Conservation (phyloP, 2,113 vertebrate genomes). For the Zapus hudsonius region DNA sequence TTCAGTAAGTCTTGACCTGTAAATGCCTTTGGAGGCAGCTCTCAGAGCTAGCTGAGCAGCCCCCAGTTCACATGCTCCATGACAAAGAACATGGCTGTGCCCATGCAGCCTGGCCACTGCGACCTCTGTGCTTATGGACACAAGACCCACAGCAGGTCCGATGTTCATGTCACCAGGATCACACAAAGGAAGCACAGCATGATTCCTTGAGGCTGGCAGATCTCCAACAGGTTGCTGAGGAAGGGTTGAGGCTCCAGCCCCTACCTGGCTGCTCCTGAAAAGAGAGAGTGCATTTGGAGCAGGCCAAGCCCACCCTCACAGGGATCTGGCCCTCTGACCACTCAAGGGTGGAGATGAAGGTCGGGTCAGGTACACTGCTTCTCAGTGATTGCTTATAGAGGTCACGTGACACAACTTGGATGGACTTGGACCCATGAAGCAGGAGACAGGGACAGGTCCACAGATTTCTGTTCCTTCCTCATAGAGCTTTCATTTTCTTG, state of each 20-base stretch:
- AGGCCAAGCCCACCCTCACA: neutral
- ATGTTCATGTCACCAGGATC: neutral
- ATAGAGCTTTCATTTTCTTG: neutral
- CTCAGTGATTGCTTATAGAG: neutral
- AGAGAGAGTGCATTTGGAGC: neutral
- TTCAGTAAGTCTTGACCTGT: neutral
- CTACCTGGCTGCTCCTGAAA: neutral
- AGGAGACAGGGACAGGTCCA: neutral
- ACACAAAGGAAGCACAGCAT: neutral
- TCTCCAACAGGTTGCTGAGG: neutral
- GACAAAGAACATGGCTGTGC: neutral
- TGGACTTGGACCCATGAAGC: neutral
- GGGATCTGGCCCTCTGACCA: neutral
- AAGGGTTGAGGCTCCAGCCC: neutral
- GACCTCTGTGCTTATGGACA: neutral
- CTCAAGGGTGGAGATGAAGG: neutral
- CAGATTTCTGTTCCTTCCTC: neutral
- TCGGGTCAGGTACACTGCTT: neutral
- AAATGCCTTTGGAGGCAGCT: neutral
- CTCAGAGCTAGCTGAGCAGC: neutral
- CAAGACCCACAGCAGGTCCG: neutral
- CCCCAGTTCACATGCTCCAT: neutral
- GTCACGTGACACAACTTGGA: neutral
- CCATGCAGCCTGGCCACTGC: fast-evolving
- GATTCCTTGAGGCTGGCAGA: neutral